Evolutionary conservation across 2,888 invertebrate genomes (phyloP).

Genomic region (Drosophila formosana): DNA sequence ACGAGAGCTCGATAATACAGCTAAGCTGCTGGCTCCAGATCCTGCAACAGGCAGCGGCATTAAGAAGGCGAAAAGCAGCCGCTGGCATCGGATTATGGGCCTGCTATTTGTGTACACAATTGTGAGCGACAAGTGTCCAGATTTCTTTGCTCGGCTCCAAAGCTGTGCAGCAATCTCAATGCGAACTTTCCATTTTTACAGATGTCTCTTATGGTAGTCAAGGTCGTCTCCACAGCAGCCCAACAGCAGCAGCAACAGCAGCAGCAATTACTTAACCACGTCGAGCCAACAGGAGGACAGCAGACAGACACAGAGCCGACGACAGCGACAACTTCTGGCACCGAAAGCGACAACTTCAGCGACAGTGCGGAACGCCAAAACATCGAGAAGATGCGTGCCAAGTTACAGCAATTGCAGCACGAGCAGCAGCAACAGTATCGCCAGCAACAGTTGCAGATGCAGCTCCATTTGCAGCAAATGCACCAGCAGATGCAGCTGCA

Average conservation of each 20-base stretch:
- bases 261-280: slow-evolving; percentile 55
- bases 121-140: slow-evolving; percentile 66
- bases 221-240: slow-evolving; percentile 81
- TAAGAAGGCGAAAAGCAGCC: slow-evolving; percentile 40
- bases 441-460: slow-evolving; percentile 67
- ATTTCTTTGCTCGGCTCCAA: background rate
- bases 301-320: slow-evolving; percentile 15
- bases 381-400: slow-evolving; percentile 82
- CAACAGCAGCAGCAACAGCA: slow-evolving; percentile 73
- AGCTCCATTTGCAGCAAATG: slow-evolving; percentile 73
- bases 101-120: slow-evolving; percentile 76
- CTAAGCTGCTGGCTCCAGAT: slow-evolving; percentile 44
- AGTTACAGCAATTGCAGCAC: slow-evolving; percentile 77
- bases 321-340: slow-evolving; percentile 27
- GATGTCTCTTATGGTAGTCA: slow-evolving; percentile 84
- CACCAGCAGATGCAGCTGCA: slow-evolving; percentile 63
- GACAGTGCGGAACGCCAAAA: slow-evolving; percentile 62
- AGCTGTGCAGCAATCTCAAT: slow-evolving; percentile 11
- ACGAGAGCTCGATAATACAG: slow-evolving; percentile 47
- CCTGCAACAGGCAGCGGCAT: slow-evolving; percentile 43
- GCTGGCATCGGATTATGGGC: slow-evolving; percentile 73
- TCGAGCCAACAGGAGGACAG: slow-evolving; percentile 41
- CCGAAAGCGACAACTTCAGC: slow-evolving; percentile 58
- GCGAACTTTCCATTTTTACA: slow-evolving; percentile 59
- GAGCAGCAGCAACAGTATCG: slow-evolving; percentile 74